Conservation (phyloP, 2,113 vertebrate species). For the Dascyllus trimaculatus region DNA sequence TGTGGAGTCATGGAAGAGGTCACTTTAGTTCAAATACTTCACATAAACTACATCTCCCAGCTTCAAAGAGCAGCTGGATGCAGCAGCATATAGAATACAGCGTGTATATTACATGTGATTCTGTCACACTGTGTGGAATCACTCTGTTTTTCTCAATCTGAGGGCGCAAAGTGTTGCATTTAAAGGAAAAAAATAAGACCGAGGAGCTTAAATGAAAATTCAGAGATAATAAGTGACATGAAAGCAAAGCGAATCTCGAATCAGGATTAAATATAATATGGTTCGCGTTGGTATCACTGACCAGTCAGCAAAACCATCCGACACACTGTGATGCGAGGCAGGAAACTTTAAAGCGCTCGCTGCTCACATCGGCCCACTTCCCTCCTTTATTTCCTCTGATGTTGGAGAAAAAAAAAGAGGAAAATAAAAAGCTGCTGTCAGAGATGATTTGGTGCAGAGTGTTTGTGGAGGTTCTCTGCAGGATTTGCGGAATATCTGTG, state of each 20-base stretch:
- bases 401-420: not conserved
- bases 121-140: not conserved
- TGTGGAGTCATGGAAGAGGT: not conserved
- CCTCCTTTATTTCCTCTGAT: conserved; percentile 25
- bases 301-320: conserved; percentile 4
- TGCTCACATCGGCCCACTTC: not conserved
- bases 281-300: not conserved
- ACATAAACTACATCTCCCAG: not conserved
- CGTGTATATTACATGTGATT: not conserved
- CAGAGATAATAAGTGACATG: conserved; percentile 23
- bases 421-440: conserved; percentile 32
- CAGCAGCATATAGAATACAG: conserved; percentile 25
- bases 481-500: conserved; percentile 19
- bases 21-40: conserved; percentile 31
- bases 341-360: conserved; percentile 1
- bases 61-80: conserved; percentile 24
- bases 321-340: not conserved
- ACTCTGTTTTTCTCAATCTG: conserved; percentile 2
- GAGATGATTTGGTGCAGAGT: conserved; percentile 13
- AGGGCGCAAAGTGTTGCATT: not conserved
- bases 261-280: conserved; percentile 24
- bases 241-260: conserved; percentile 25
- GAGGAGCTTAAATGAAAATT: not conserved
- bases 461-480: not conserved
- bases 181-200: not conserved